These are phyloP conservation scores for Aplidium turbinatum DNA, from an alignment of 23 tunicate species.

Conservation along the genomic window DNA sequence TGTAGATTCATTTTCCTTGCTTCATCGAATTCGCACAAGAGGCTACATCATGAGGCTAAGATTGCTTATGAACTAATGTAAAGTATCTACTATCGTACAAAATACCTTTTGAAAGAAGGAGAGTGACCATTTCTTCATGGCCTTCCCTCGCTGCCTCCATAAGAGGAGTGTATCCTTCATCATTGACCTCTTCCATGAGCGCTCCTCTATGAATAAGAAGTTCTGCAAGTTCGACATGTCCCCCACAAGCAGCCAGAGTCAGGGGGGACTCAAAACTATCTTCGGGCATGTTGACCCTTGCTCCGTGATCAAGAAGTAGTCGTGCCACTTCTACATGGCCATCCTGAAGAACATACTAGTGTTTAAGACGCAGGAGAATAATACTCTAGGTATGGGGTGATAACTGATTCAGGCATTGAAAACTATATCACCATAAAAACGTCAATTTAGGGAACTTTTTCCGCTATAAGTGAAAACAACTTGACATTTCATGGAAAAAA, in stretches of 20 bases:
- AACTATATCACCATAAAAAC: background rate
- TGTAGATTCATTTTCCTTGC: too few relatives aligned
- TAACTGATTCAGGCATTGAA: background rate
- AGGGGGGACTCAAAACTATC: slow-evolving; percentile 90
- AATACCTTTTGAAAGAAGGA: slow-evolving; percentile 69
- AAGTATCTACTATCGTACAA: too few relatives aligned
- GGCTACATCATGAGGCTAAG: too few relatives aligned
- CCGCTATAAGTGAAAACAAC: too few relatives aligned
- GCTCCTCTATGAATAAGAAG: slow-evolving; percentile 88
- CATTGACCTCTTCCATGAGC: slow-evolving; percentile 76
- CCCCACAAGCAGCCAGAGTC: slow-evolving; percentile 86
- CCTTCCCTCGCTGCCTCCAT: slow-evolving; percentile 92
- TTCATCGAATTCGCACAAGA: too few relatives aligned
- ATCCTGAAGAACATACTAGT: slow-evolving; percentile 46
- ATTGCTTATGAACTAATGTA: too few relatives aligned
- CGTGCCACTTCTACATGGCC: slow-evolving; percentile 94
- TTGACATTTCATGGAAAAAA: too few relatives aligned
- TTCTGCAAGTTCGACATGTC: slow-evolving; percentile 76
- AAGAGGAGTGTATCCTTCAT: slow-evolving; percentile 90
- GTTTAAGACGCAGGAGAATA: too few relatives aligned
- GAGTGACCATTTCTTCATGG: slow-evolving; percentile 74
- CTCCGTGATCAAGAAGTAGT: slow-evolving; percentile 71
- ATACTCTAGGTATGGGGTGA: too few relatives aligned
- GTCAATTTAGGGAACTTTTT: too few relatives aligned
- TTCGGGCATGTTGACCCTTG: slow-evolving; percentile 90